Conservation (phyloP, 1,140 invertebrate species). For the Drosophila virilis region DNA sequence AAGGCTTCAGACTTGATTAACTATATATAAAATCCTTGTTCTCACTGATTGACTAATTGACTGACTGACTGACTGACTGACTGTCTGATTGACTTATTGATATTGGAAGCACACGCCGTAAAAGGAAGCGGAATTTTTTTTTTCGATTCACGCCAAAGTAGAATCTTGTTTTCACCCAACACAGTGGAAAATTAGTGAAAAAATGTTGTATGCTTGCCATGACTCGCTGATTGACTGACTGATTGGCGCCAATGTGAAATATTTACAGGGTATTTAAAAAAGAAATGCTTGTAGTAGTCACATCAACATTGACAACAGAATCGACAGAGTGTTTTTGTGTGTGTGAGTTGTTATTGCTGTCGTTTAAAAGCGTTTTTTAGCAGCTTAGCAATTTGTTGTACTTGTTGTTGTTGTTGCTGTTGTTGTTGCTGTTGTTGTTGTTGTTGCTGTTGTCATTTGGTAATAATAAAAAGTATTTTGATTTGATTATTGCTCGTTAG, state of each 20-base stretch:
- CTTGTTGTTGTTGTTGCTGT: conserved; percentile 25
- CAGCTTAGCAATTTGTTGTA: conserved; percentile 26
- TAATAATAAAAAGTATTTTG: conserved; percentile 78
- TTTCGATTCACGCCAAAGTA: too few relatives aligned
- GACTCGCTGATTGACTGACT: too few relatives aligned
- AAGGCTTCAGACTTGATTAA: too few relatives aligned
- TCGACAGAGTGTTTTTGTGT: neutral
- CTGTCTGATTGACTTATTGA: too few relatives aligned
- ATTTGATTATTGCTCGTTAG: conserved; percentile 83
- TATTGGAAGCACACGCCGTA: too few relatives aligned
- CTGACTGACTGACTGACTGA: too few relatives aligned
- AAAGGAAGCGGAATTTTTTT: too few relatives aligned
- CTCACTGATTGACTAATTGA: too few relatives aligned
- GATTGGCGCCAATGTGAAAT: neutral
- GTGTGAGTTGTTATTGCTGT: conserved; percentile 14
- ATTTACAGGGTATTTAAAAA: conserved; percentile 4
- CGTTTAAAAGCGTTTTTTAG: conserved; percentile 39
- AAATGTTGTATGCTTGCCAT: too few relatives aligned
- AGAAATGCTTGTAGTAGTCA: conserved; percentile 4
- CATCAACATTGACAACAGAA: neutral
- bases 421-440: neutral
- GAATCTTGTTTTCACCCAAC: too few relatives aligned
- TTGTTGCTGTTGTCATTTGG: conserved; percentile 38
- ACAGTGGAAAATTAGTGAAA: too few relatives aligned
- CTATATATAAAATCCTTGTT: too few relatives aligned